Evolutionary conservation across 2,113 vertebrate species (phyloP).

Genomic region (Chelonoidis abingdonii): DNA sequence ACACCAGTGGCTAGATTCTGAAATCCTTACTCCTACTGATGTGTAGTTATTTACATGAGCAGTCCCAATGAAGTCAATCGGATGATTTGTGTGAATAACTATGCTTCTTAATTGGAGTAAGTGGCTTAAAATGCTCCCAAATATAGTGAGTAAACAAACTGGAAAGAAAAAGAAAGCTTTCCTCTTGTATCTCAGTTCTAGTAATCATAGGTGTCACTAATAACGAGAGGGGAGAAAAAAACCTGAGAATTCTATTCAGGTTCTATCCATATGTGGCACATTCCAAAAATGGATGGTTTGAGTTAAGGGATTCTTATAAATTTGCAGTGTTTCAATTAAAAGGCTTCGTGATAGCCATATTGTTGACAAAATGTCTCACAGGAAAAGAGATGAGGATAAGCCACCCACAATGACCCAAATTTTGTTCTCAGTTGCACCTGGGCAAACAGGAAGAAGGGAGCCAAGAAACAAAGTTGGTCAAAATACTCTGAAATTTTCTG

Average conservation of each 20-base stretch:
- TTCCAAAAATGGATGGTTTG: neutral
- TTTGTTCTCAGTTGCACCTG: neutral
- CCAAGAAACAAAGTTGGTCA: neutral
- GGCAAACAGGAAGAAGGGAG: neutral
- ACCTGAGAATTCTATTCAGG: neutral
- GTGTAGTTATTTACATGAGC: neutral
- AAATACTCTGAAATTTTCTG: neutral
- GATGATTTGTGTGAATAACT: neutral
- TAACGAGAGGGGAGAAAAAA: neutral
- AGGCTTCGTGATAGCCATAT: neutral
- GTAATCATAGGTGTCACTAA: neutral
- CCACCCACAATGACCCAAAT: neutral
- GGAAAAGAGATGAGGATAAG: neutral
- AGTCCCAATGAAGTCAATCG: neutral
- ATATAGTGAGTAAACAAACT: neutral
- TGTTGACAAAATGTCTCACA: fast-evolving
- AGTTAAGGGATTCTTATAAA: neutral
- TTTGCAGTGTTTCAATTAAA: neutral
- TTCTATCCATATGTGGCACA: neutral
- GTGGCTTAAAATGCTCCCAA: neutral
- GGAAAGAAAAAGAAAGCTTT: neutral
- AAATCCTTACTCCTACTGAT: neutral
- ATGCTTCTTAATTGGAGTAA: neutral
- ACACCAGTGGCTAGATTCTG: neutral
- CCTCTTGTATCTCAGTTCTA: neutral